Evolutionary conservation across 2,797 vertebrate species (phyloP).

Genomic region (Pyrocephalus nanus): DNA sequence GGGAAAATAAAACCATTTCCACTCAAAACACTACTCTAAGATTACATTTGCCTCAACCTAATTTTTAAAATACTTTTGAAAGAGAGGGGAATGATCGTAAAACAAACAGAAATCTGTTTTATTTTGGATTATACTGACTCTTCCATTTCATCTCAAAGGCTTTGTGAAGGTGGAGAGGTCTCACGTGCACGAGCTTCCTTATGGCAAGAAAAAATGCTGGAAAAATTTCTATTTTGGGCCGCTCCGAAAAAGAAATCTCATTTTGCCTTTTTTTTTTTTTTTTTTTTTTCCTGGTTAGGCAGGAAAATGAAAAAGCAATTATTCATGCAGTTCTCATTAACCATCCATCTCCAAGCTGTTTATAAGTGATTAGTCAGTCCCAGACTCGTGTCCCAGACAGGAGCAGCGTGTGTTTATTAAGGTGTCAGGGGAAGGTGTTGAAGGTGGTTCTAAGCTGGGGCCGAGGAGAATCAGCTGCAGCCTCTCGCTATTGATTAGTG

Average conservation of each 20-base stretch:
- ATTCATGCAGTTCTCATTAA: conserved; percentile 58
- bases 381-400: not conserved
- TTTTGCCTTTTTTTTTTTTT: not conserved
- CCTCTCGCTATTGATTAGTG: conserved; percentile 40
- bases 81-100: not conserved
- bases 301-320: conserved; percentile 55
- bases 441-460: not conserved
- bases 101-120: not conserved
- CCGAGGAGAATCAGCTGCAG: not conserved
- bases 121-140: not conserved
- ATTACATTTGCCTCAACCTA: not conserved
- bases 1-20: conserved; percentile 27
- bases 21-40: not conserved
- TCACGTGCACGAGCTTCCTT: not conserved
- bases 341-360: conserved; percentile 42
- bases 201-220: not conserved
- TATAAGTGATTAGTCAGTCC: conserved; percentile 46
- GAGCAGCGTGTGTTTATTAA: conserved; percentile 21
- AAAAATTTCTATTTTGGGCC: conserved; percentile 10
- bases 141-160: not conserved
- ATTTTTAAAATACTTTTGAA: conserved; percentile 2
- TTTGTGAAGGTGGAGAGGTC: not conserved
- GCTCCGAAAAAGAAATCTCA: not conserved
- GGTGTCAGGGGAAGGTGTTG: not conserved
- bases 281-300: not conserved